A percentile compares a stretch with the other conserved stretches of the same genome.
phyloP scores from a whole-genome alignment of 2,797 vertebrate species.

The Paguma larvata region DNA sequence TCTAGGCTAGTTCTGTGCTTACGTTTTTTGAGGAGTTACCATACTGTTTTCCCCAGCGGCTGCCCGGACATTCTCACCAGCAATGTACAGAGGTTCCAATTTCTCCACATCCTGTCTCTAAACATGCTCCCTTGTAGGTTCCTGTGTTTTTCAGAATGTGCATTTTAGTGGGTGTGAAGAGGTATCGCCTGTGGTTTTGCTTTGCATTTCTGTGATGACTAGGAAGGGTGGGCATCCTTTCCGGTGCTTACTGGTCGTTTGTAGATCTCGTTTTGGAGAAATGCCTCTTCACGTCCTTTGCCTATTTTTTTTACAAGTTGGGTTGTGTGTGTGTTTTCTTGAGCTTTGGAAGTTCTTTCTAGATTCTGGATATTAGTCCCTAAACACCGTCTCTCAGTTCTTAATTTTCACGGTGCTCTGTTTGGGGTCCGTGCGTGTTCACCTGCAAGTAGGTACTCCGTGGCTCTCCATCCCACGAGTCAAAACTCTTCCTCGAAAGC shows the following conservation, averaged over 20 bases:
- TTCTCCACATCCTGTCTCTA: background rate
- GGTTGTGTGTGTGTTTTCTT: background rate
- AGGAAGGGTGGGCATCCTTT: background rate
- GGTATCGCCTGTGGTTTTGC: background rate
- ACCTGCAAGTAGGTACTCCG: rapidly evolving
- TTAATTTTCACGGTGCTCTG: background rate
- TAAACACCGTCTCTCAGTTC: background rate
- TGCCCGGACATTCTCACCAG: background rate
- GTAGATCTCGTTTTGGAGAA: background rate
- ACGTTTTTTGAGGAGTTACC: background rate
- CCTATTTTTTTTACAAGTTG: background rate
- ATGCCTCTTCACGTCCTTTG: background rate
- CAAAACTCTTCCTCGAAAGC: background rate
- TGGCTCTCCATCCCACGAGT: background rate
- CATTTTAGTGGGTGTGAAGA: background rate
- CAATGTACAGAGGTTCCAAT: rapidly evolving
- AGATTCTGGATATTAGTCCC: background rate
- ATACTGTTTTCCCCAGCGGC: background rate
- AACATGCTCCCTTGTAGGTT: background rate
- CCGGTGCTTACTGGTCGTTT: background rate
- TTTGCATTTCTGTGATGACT: background rate
- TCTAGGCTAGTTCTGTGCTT: background rate
- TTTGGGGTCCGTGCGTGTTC: background rate
- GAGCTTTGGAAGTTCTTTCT: background rate
- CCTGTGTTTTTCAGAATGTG: background rate